Percentiles rank a stretch among this genome's conserved stretches.
phyloP scores from a whole-genome alignment of 2,797 vertebrate species.

The Esox masquinongy region DNA sequence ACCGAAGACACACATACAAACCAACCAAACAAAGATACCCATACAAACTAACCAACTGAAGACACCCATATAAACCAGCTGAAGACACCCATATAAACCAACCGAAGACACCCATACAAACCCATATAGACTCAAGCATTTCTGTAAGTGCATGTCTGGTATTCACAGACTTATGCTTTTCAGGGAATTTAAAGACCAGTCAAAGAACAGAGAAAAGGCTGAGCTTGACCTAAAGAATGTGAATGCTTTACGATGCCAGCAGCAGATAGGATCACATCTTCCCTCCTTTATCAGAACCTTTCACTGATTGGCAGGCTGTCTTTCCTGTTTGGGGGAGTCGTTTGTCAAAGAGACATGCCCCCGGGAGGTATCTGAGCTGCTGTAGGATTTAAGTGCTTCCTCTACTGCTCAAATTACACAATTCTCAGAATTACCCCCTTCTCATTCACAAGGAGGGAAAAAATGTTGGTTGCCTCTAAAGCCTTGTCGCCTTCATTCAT shows the following conservation, averaged over 20 bases:
- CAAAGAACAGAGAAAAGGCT: conserved; percentile 11
- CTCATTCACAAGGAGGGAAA: conserved; percentile 63
- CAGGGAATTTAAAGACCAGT: background rate
- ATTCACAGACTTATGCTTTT: conserved; percentile 2
- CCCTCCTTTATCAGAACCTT: conserved; percentile 45
- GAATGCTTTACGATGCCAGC: conserved; percentile 40
- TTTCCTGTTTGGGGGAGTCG: conserved; percentile 47
- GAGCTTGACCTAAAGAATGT: conserved; percentile 25
- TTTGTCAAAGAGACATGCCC: conserved; percentile 66
- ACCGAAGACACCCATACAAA: background rate
- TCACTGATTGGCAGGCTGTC: conserved; percentile 43
- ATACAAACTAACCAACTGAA: background rate
- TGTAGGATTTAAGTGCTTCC: conserved; percentile 71
- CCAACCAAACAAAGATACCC: no score
- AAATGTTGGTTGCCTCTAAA: conserved; percentile 47
- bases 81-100: background rate
- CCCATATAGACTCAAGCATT: background rate
- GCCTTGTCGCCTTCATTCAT: conserved; percentile 56
- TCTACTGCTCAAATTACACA: conserved; percentile 57
- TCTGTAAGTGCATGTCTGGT: background rate
- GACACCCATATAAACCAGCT: background rate
- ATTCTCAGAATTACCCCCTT: conserved; percentile 68
- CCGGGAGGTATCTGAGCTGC: conserved; percentile 46
- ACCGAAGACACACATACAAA: no score
- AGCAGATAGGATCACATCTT: conserved; percentile 58